A percentile compares a stretch with the other conserved stretches of the same genome.
Evolutionary conservation across 1,140 invertebrate species (phyloP).

Genomic region (Halictus rubicundus): DNA sequence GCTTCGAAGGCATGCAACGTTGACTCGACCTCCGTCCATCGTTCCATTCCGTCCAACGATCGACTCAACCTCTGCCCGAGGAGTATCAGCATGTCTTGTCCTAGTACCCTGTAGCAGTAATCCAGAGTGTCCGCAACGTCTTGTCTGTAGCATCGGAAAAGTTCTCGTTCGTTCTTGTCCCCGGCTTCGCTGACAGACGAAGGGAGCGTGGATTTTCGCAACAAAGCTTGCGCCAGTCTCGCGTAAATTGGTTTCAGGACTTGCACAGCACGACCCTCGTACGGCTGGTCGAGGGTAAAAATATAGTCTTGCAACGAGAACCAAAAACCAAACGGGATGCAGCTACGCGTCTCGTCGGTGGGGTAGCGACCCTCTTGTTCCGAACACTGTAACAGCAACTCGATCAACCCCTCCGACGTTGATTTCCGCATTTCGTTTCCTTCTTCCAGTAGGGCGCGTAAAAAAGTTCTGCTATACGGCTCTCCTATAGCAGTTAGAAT

Average conservation of each 20-base stretch:
- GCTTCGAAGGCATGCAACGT: conserved; percentile 91
- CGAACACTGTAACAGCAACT: conserved; percentile 87
- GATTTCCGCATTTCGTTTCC: conserved; percentile 73
- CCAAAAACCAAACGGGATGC: conserved; percentile 94
- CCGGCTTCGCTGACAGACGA: conserved; percentile 72
- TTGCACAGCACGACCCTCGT: conserved; percentile 78
- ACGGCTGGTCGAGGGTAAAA: conserved; percentile 78
- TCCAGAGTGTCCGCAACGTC: conserved; percentile 94
- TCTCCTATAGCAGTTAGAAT: conserved; percentile 75
- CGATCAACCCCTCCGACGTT: conserved; percentile 80
- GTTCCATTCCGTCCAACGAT: conserved; percentile 64
- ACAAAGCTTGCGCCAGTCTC: conserved; percentile 83
- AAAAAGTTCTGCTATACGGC: conserved; percentile 68
- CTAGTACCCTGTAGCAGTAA: conserved; percentile 91
- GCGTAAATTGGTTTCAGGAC: conserved; percentile 85
- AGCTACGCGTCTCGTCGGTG: conserved; percentile 84
- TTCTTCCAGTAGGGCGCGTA: conserved; percentile 73
- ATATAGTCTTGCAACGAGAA: conserved; percentile 92
- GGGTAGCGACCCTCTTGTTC: conserved; percentile 69
- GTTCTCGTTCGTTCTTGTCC: conserved; percentile 89
- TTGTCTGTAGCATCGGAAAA: conserved; percentile 94
- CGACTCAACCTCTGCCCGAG: conserved; percentile 82
- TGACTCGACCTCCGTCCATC: conserved; percentile 88
- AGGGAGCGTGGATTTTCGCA: conserved; percentile 85
- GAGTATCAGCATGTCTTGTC: conserved; percentile 85